These are phyloP conservation scores for Larimichthys crocea DNA, from an alignment of 2,113 vertebrate species.

Conservation along the genomic window DNA sequence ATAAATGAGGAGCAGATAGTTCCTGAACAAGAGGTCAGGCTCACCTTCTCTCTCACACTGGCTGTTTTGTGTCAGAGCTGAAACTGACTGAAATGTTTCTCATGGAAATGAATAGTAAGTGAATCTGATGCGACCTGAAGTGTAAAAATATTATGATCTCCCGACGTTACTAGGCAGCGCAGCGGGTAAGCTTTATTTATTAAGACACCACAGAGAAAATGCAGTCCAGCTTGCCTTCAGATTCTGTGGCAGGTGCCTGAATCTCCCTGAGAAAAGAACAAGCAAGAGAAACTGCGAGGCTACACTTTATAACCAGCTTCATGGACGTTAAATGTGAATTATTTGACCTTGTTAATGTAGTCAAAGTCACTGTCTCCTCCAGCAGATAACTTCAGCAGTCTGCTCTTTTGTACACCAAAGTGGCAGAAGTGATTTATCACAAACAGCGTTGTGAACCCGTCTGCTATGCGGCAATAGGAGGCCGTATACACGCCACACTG, in stretches of 20 bases:
- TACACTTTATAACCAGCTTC: constrained; percentile 25
- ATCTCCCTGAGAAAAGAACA: neutral
- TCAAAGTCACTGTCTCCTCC: constrained; percentile 9
- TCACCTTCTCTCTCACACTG: neutral
- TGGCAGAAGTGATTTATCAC: constrained; percentile 48
- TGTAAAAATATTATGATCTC: neutral
- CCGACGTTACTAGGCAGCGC: neutral
- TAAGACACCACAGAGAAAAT: neutral
- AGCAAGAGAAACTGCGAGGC: neutral
- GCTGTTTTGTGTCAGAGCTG: neutral
- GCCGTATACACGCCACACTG: neutral
- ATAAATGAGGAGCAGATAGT: neutral
- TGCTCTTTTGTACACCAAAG: constrained; percentile 31
- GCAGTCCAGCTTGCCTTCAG: neutral
- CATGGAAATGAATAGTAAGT: neutral
- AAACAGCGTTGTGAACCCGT: constrained; percentile 27
- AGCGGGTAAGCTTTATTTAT: neutral
- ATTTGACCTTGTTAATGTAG: constrained; percentile 32
- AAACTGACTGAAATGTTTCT: neutral
- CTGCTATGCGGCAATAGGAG: constrained; percentile 30
- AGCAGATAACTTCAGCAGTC: constrained; percentile 19
- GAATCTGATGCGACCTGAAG: neutral
- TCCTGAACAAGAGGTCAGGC: neutral
- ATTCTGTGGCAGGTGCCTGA: neutral
- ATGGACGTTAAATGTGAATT: constrained; percentile 25